A percentile compares a stretch with the other conserved stretches of the same genome.
Evolutionary conservation across 2,113 vertebrate genomes (phyloP).

Genomic region (Corythaeola cristata): DNA sequence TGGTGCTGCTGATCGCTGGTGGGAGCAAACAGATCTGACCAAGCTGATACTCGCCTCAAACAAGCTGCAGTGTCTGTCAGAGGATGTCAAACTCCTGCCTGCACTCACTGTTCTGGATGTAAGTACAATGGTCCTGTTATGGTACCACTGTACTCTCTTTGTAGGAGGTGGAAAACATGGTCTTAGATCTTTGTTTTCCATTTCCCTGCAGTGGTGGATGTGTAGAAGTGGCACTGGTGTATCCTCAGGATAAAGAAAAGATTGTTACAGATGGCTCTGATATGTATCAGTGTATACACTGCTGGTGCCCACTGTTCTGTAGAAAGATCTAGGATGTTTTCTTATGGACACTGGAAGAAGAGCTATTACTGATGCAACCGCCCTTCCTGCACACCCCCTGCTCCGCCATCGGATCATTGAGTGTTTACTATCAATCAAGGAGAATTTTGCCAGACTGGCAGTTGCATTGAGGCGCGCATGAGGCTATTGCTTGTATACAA

Average conservation of each 20-base stretch:
- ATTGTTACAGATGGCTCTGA: background rate
- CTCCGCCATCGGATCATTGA: background rate
- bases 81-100: conserved; percentile 86
- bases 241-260: background rate
- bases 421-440: background rate
- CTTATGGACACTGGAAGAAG: background rate
- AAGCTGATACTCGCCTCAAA: conserved; percentile 93
- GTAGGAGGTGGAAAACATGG: fast-evolving
- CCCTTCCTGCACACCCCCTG: background rate
- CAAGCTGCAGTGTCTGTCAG: conserved; percentile 84
- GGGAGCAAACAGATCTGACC: conserved; percentile 93
- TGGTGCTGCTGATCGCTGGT: conserved; percentile 86
- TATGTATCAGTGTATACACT: fast-evolving
- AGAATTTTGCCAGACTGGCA: background rate
- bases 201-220: background rate
- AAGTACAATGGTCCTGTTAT: background rate
- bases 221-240: background rate
- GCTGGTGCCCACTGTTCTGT: background rate
- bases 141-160: fast-evolving
- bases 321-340: background rate
- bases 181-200: background rate
- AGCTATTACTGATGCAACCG: background rate
- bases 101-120: conserved; percentile 89
- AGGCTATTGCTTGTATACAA: background rate
- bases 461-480: background rate